Percentiles rank a stretch among this genome's conserved stretches.
Conservation (phyloP, 1,140 invertebrate genomes). For the Eurosta solidaginis region DNA sequence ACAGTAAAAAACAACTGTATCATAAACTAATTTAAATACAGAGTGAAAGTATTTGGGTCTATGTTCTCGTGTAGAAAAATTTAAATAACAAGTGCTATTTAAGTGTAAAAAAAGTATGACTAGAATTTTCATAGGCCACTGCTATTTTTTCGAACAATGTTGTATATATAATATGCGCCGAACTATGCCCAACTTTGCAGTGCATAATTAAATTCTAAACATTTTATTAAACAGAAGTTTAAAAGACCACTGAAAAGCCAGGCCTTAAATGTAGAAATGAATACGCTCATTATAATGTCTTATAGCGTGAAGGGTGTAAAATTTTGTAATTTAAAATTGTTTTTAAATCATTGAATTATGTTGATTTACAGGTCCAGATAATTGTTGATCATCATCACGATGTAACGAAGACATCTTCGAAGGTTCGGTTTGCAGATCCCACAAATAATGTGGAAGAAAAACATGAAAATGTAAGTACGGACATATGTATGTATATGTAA, state of each 20-base stretch:
- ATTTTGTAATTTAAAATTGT: not conserved
- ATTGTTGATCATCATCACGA: slow-evolving; percentile 89
- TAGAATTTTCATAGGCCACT: too few relatives aligned
- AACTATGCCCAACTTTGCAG: too few relatives aligned
- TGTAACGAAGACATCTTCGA: slow-evolving; percentile 76
- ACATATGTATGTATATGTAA: not conserved
- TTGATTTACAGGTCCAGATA: slow-evolving; percentile 76
- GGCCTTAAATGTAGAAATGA: not conserved
- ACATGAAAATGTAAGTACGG: slow-evolving; percentile 31
- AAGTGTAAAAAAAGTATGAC: too few relatives aligned
- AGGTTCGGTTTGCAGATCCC: slow-evolving; percentile 82
- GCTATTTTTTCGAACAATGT: too few relatives aligned
- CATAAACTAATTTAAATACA: too few relatives aligned
- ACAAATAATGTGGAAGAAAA: slow-evolving; percentile 32
- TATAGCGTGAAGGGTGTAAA: not conserved
- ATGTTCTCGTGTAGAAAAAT: too few relatives aligned
- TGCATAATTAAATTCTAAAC: too few relatives aligned
- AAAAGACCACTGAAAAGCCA: not conserved
- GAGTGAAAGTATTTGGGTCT: too few relatives aligned
- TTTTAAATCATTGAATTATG: not conserved
- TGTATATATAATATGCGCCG: too few relatives aligned
- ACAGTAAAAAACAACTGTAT: too few relatives aligned
- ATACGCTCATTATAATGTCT: not conserved
- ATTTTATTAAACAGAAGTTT: too few relatives aligned
- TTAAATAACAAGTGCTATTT: too few relatives aligned